Evolutionary conservation across 2,888 invertebrate species (phyloP).

Genomic region (Pachliopta kotzebuea): DNA sequence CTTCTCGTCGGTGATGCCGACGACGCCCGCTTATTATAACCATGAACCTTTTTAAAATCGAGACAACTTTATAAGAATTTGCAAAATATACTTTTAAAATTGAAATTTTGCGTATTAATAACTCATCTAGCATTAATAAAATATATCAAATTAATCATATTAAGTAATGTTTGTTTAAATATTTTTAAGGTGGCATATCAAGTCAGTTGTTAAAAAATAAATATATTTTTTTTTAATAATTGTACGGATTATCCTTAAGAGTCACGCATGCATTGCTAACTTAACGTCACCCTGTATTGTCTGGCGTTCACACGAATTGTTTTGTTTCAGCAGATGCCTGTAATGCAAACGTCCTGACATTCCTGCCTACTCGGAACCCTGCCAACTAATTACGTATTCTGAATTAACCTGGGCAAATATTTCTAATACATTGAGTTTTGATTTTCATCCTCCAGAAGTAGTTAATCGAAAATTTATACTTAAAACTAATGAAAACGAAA

Average conservation of each 20-base stretch:
- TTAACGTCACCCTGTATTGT: conserved; percentile 59
- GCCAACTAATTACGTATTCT: conserved; percentile 63
- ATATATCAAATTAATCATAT: too few species aligned
- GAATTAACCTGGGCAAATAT: conserved; percentile 30
- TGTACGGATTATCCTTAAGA: conserved; percentile 34
- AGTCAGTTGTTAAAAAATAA: too few species aligned
- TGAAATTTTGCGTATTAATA: too few species aligned
- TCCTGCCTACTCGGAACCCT: conserved; percentile 71
- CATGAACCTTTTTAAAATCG: conserved; percentile 32
- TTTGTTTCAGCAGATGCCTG: conserved; percentile 66
- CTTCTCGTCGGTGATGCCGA: conserved; percentile 47
- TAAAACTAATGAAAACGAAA: too few species aligned
- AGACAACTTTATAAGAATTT: conserved; percentile 20
- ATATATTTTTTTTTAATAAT: too few species aligned
- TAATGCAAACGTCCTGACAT: conserved; percentile 51
- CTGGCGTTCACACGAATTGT: conserved; percentile 71
- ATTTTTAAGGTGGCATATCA: neutral
- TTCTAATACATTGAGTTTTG: conserved; percentile 23
- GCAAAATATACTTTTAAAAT: neutral
- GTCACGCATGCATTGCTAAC: conserved; percentile 39
- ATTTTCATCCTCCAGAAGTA: neutral
- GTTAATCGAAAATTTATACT: too few species aligned
- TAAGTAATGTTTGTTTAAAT: neutral
- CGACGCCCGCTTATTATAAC: conserved; percentile 43
- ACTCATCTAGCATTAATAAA: too few species aligned